Percentiles rank a stretch among this genome's conserved stretches.
Conservation (phyloP, 2,113 vertebrate species). For the Cyphomyrus plagiostoma region DNA sequence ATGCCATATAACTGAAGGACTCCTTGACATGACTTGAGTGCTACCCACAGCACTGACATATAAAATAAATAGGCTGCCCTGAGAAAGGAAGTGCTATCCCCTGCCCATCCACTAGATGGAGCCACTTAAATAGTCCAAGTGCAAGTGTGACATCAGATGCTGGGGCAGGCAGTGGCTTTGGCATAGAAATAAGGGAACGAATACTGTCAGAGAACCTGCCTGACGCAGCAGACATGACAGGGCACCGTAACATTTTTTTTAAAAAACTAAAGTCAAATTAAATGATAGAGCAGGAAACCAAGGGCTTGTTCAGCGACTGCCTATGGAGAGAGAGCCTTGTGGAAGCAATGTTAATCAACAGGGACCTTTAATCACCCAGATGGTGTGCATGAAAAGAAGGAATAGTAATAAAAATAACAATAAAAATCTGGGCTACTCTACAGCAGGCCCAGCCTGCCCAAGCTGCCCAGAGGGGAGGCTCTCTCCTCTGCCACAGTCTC, state of each 20-base stretch:
- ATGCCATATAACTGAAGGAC: not conserved
- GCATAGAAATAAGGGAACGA: not conserved
- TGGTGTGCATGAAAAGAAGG: not conserved
- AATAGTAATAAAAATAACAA: not conserved
- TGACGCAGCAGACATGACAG: not conserved
- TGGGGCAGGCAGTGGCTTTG: slow-evolving; percentile 6
- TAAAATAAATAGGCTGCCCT: slow-evolving; percentile 1
- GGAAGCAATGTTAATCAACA: not conserved
- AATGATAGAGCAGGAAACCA: not conserved
- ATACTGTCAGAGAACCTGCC: not conserved
- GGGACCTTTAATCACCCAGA: not conserved
- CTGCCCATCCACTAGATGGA: not conserved
- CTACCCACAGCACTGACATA: not conserved
- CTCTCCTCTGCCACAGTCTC: not conserved
- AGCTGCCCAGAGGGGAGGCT: too few relatives aligned
- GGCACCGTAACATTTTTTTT: not conserved
- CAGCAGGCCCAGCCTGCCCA: not conserved
- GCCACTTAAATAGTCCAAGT: not conserved
- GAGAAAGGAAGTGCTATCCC: not conserved
- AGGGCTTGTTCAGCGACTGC: not conserved
- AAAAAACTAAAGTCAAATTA: not conserved
- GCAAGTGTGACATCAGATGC: not conserved
- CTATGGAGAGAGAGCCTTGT: not conserved
- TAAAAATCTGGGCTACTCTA: not conserved
- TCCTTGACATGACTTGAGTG: not conserved